Conservation (phyloP, 2,113 vertebrate species). For the Hemibagrus wyckioides region DNA sequence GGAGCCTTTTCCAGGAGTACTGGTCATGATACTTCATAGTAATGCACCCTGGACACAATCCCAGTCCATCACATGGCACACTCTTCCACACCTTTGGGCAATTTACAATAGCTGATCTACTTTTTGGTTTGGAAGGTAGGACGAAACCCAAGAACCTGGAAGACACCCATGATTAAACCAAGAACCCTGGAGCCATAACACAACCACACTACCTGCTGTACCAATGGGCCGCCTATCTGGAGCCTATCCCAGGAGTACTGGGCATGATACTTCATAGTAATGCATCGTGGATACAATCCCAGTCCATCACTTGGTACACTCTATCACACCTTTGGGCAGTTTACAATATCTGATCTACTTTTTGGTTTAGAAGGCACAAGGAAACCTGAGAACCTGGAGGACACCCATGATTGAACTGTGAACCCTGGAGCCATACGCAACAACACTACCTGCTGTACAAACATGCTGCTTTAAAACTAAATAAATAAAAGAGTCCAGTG, state of each 20-base stretch:
- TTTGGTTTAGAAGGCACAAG: not conserved
- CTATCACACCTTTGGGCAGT: not conserved
- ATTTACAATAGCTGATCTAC: not conserved
- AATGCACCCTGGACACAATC: not conserved
- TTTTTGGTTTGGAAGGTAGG: not conserved
- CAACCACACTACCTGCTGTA: not conserved
- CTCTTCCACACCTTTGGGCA: not conserved
- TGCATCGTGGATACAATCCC: not conserved
- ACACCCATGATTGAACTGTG: not conserved
- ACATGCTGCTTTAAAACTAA: not conserved
- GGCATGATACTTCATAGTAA: not conserved
- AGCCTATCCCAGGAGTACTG: not conserved
- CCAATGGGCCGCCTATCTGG: too few species aligned
- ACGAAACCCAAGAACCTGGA: not conserved
- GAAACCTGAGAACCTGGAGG: not conserved
- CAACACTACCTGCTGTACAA: not conserved
- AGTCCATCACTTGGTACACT: not conserved
- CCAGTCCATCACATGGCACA: not conserved
- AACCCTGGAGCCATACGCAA: not conserved
- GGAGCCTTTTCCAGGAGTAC: not conserved
- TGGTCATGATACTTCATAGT: not conserved
- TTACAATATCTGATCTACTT: not conserved
- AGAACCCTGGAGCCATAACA: not conserved
- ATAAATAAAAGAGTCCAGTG: not conserved
- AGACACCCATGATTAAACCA: not conserved